A percentile compares a stretch with the other conserved stretches of the same genome.
Evolutionary conservation across 30 jellyfish, hydroid and myxozoan species (phyloP).

Genomic region (Cassiopea andromeda): DNA sequence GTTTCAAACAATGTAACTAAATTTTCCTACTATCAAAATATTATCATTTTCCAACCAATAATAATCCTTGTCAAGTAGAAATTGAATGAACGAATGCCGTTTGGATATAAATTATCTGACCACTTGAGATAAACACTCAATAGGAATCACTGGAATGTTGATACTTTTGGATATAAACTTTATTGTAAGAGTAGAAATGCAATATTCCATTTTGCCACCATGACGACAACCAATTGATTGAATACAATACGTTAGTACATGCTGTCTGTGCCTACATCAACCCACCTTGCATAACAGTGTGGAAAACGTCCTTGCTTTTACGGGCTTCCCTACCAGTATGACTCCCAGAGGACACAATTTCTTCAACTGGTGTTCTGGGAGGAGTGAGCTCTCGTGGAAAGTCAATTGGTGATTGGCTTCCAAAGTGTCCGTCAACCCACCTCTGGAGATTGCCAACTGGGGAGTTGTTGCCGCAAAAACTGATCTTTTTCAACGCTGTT

Average conservation of each 20-base stretch:
- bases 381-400: conserved; percentile 83
- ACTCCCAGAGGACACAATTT: conserved; percentile 9
- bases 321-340: conserved; percentile 28
- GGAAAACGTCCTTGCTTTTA: conserved; percentile 21
- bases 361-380: conserved; percentile 89
- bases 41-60: no score
- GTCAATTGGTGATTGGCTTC: conserved; percentile 74
- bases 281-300: neutral
- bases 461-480: conserved; percentile 57
- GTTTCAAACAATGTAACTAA: no score
- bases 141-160: no score
- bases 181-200: no score
- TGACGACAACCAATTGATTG: no score
- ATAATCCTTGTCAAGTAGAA: no score
- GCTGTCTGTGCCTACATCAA: neutral
- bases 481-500: conserved; percentile 22
- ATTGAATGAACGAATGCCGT: no score
- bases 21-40: no score
- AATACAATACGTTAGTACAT: neutral
- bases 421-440: conserved; percentile 98
- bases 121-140: no score
- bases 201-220: no score
- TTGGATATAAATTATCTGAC: no score
- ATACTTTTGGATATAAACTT: no score
- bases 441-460: conserved; percentile 90